Conservation (phyloP, 1,140 invertebrate species). For the Drosophila rufa region DNA sequence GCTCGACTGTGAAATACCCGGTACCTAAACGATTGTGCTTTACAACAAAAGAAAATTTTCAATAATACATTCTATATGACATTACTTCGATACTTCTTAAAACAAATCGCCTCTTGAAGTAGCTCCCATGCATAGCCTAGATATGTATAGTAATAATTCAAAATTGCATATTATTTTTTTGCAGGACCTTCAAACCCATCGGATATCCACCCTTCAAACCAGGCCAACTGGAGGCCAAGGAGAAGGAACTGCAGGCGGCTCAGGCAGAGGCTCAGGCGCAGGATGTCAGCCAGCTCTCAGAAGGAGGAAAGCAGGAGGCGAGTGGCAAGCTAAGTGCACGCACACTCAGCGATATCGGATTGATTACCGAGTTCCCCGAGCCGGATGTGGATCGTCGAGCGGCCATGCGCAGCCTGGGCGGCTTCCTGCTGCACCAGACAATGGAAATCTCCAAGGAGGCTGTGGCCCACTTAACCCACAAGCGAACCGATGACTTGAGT, state of each 20-base stretch:
- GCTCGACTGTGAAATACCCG: too few species aligned
- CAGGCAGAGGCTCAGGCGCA: background rate
- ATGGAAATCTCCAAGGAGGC: conserved; percentile 82
- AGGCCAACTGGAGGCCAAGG: conserved; percentile 79
- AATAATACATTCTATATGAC: too few species aligned
- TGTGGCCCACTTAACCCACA: conserved; percentile 76
- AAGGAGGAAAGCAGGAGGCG: conserved; percentile 11
- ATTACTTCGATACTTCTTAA: too few species aligned
- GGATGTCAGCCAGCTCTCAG: conserved; percentile 49
- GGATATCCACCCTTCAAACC: too few species aligned
- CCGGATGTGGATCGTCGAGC: conserved; percentile 86
- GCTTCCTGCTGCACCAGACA: conserved; percentile 69
- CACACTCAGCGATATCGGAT: conserved; percentile 89
- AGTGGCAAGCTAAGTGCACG: conserved; percentile 86
- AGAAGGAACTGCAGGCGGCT: conserved; percentile 63
- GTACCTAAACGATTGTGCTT: too few species aligned
- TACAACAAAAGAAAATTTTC: too few species aligned
- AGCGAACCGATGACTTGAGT: conserved; percentile 78
- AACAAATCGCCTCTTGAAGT: too few species aligned
- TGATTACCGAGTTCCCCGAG: conserved; percentile 89
- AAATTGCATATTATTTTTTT: too few species aligned
- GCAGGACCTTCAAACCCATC: too few species aligned
- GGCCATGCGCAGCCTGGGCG: conserved; percentile 73
- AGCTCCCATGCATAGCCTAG: too few species aligned
- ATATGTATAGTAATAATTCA: too few species aligned